These are phyloP conservation scores for Chrysochloris asiatica DNA, from an alignment of 2,113 vertebrate genomes.

Conservation along the genomic window DNA sequence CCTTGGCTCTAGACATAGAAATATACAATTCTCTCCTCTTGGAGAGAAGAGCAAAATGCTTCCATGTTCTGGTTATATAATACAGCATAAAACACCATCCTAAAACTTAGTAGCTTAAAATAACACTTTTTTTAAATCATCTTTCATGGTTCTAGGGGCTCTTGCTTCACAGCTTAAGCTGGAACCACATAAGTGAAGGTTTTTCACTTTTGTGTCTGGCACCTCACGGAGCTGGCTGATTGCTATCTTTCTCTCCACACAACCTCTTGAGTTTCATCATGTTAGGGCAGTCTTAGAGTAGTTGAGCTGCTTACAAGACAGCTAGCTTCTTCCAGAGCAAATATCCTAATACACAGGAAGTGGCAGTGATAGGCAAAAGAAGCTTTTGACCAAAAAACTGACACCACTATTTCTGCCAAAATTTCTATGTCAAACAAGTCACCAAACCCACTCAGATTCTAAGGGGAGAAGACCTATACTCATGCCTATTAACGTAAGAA, in stretches of 20 bases:
- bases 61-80: neutral
- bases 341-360: neutral
- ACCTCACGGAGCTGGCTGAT: neutral
- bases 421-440: neutral
- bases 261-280: neutral
- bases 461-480: neutral
- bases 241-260: neutral
- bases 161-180: too few species aligned
- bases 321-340: neutral
- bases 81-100: too few species aligned
- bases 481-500: neutral
- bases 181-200: too few species aligned
- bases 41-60: neutral
- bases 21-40: neutral
- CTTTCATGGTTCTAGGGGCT: neutral
- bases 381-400: neutral
- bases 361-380: neutral
- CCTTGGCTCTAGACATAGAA: conserved; percentile 10
- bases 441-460: neutral
- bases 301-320: neutral
- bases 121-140: neutral
- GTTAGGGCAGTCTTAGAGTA: neutral
- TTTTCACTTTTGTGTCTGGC: neutral
- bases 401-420: neutral
- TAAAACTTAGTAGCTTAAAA: too few species aligned